A percentile compares a stretch with the other conserved stretches of the same genome.
Evolutionary conservation across 2,888 invertebrate genomes (phyloP).

Genomic region (Plutella xylostella): DNA sequence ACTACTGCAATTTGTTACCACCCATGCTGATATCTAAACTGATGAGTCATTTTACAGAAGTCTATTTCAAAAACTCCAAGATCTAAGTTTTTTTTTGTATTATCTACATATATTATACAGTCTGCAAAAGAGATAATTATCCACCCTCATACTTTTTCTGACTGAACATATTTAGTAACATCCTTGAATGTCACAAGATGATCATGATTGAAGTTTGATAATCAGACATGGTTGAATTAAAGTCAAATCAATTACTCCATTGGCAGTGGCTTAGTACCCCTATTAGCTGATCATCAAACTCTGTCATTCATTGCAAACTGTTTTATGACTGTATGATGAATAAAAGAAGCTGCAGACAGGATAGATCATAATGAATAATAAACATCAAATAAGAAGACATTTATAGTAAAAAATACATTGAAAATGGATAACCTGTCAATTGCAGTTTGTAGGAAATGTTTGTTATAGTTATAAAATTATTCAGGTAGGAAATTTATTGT

Average conservation of each 20-base stretch:
- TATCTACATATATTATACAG: no score
- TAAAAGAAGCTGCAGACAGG: background rate
- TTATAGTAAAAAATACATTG: background rate
- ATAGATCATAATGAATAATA: conserved; percentile 4
- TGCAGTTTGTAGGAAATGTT: conserved; percentile 21
- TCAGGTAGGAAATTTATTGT: background rate
- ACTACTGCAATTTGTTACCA: no score
- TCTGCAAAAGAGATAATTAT: no score
- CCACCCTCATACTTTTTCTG: no score
- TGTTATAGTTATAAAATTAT: background rate
- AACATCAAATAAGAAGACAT: background rate
- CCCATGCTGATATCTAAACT: no score
- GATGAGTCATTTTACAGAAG: no score
- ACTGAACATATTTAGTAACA: no score
- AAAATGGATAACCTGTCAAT: conserved; percentile 16
- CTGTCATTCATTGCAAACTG: conserved; percentile 21
- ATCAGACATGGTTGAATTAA: background rate
- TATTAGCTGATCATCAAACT: conserved; percentile 16
- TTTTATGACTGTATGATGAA: conserved; percentile 10
- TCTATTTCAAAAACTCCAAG: no score
- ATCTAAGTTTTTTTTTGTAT: no score
- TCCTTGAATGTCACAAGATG: no score
- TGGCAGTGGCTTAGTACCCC: background rate
- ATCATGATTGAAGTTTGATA: no score
- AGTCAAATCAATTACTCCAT: conserved; percentile 2